Conservation (phyloP, 2,113 vertebrate genomes). For the Phalacrocorax brasilianus region DNA sequence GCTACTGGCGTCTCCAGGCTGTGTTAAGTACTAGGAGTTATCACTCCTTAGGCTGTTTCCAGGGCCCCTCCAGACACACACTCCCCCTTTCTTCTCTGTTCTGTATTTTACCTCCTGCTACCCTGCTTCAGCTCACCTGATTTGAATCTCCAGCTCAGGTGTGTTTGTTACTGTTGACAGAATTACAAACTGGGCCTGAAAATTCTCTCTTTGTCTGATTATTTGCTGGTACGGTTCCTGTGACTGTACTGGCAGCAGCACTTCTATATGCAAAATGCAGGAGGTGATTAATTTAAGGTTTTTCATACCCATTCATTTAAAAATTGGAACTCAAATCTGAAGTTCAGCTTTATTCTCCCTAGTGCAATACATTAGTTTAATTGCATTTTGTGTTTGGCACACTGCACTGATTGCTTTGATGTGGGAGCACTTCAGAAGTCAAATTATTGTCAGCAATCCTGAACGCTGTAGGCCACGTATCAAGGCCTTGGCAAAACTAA, state of each 20-base stretch:
- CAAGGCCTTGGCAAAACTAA: background rate
- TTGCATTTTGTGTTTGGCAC: background rate
- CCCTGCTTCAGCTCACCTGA: background rate
- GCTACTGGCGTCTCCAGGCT: background rate
- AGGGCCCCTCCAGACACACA: background rate
- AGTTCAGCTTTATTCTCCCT: background rate
- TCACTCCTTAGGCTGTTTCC: no score
- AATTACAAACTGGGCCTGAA: background rate
- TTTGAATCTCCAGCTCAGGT: background rate
- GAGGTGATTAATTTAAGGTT: background rate
- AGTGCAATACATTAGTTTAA: constrained; percentile 7
- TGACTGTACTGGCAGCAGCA: background rate
- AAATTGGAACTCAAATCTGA: background rate
- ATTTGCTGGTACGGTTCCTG: background rate
- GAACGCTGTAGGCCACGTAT: background rate
- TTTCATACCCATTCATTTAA: background rate
- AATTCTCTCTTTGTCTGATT: background rate
- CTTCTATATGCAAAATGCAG: background rate
- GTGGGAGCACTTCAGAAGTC: background rate
- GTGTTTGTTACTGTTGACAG: background rate
- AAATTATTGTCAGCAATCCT: background rate
- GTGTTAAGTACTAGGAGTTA: background rate
- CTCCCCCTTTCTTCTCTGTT: background rate
- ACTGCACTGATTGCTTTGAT: background rate
- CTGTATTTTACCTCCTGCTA: background rate